A percentile compares a stretch with the other conserved stretches of the same genome.
Conservation (phyloP, 1,140 invertebrate genomes). For the Drosophila miranda region DNA sequence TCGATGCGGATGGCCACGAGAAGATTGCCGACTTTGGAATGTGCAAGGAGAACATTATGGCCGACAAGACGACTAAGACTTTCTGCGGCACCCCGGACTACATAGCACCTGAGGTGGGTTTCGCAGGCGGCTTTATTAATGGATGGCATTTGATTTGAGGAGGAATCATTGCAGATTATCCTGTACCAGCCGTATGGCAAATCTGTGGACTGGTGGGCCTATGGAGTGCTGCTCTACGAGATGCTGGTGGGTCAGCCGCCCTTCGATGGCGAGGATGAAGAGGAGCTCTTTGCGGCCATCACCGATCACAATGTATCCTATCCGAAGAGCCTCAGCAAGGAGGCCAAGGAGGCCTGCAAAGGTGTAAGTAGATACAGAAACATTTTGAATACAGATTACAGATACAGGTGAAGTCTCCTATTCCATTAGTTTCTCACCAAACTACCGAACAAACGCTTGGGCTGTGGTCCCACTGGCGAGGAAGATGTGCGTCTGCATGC, state of each 20-base stretch:
- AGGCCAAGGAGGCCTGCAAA: conserved; percentile 98
- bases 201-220: conserved; percentile 99
- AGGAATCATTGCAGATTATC: conserved; percentile 88
- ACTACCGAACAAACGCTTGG: conserved; percentile 96
- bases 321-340: conserved; percentile 96
- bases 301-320: conserved; percentile 99
- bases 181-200: conserved; percentile 99
- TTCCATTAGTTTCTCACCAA: conserved; percentile 97
- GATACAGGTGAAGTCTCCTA: conserved; percentile 63
- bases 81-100: conserved; percentile 99
- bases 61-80: conserved; percentile 98
- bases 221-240: conserved; percentile 98
- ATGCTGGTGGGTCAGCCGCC: conserved; percentile 99
- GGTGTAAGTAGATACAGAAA: conserved; percentile 86
- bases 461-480: conserved; percentile 93
- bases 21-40: conserved; percentile 99
- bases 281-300: conserved; percentile 99
- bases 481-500: conserved; percentile 97
- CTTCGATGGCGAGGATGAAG: conserved; percentile 99
- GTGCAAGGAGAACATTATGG: conserved; percentile 98
- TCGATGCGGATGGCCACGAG: conserved; percentile 99
- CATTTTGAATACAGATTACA: not conserved
- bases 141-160: too few species aligned
- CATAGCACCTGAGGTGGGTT: conserved; percentile 95
- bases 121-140: not conserved